A percentile compares a stretch with the other conserved stretches of the same genome.
Evolutionary conservation across 2,888 invertebrate genomes (phyloP).

Genomic region (Drosophila neonasuta): DNA sequence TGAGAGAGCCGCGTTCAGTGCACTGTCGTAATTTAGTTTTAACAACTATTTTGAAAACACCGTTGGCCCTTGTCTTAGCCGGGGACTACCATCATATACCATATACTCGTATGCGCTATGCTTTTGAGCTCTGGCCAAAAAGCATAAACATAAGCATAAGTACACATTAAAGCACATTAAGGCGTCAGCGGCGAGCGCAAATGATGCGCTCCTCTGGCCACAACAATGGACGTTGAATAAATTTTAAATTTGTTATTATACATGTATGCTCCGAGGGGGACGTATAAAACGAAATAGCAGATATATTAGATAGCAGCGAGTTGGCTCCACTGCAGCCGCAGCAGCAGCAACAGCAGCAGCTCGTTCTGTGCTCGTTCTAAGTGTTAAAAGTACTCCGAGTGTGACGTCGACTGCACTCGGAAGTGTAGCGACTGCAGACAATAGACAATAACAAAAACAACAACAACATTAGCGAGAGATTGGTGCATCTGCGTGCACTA

Average conservation of each 20-base stretch:
- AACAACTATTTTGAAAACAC: slow-evolving; percentile 66
- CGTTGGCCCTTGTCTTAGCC: slow-evolving; percentile 60
- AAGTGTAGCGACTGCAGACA: slow-evolving; percentile 67
- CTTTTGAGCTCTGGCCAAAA: slow-evolving; percentile 26
- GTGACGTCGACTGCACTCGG: slow-evolving; percentile 74
- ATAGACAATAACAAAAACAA: slow-evolving; percentile 45
- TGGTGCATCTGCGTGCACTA: slow-evolving; percentile 64
- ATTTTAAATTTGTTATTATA: slow-evolving; percentile 75
- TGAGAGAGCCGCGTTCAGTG: slow-evolving; percentile 53
- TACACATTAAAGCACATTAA: slow-evolving; percentile 77
- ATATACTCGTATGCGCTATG: neutral
- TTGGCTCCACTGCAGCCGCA: no score
- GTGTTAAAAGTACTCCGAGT: slow-evolving; percentile 75
- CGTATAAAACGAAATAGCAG: neutral
- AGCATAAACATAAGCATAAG: slow-evolving; percentile 60
- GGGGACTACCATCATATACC: neutral
- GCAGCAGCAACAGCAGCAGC: neutral
- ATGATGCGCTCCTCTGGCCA: slow-evolving; percentile 77
- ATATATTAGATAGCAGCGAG: neutral
- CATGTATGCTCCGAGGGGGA: neutral
- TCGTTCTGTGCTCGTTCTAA: slow-evolving; percentile 71
- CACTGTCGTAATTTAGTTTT: slow-evolving; percentile 72
- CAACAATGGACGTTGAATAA: slow-evolving; percentile 71
- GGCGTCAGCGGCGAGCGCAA: slow-evolving; percentile 59
- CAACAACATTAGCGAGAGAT: slow-evolving; percentile 22